Conservation (phyloP, 2,113 vertebrate species). For the Halcyon malimbica region DNA sequence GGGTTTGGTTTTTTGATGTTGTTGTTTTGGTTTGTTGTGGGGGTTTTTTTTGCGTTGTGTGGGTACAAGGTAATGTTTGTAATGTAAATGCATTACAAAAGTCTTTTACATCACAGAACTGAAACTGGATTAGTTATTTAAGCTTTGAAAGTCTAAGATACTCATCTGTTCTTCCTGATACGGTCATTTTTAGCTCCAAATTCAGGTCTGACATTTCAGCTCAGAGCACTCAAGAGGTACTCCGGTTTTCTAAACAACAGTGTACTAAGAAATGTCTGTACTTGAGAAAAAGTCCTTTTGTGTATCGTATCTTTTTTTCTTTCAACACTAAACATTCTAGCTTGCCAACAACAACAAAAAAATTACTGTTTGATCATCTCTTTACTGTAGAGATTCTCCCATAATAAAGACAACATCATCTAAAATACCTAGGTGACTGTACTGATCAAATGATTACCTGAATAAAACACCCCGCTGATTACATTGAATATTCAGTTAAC, state of each 20-base stretch:
- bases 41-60: too few relatives aligned
- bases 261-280: not conserved
- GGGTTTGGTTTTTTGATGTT: too few relatives aligned
- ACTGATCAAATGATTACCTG: not conserved
- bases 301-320: not conserved
- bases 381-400: not conserved
- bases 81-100: not conserved
- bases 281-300: not conserved
- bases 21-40: too few relatives aligned
- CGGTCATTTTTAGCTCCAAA: not conserved
- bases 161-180: not conserved
- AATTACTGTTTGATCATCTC: not conserved
- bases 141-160: not conserved
- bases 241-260: not conserved
- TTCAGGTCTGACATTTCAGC: not conserved
- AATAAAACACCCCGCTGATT: slow-evolving; percentile 35
- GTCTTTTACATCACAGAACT: not conserved
- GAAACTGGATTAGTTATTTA: not conserved
- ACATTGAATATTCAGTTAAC: slow-evolving; percentile 54
- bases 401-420: not conserved
- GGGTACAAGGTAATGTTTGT: not conserved
- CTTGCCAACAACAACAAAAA: not conserved
- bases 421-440: not conserved
- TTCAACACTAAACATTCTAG: not conserved
- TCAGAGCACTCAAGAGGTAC: not conserved